Conservation (phyloP, 2,888 invertebrate species). For the Leucoma salicis region DNA sequence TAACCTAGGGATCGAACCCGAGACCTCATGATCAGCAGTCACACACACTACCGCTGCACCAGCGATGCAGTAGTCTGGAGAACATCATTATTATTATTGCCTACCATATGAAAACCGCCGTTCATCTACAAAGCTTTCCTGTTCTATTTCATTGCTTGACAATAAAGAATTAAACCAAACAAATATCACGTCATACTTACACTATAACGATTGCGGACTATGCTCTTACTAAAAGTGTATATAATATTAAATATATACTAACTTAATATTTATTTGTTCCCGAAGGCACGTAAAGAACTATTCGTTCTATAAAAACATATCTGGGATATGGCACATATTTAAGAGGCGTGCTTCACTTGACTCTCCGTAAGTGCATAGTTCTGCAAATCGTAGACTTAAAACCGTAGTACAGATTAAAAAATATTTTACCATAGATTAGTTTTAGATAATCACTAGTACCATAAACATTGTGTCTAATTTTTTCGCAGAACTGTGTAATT, state of each 20-base stretch:
- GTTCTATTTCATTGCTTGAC: no score
- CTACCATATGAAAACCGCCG: no score
- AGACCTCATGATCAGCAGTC: no score
- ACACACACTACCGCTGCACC: no score
- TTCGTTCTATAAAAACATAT: constrained; percentile 73
- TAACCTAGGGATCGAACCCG: no score
- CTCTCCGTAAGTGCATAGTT: constrained; percentile 78
- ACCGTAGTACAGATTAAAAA: no score
- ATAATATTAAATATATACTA: constrained; percentile 5
- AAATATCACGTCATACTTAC: constrained; percentile 21
- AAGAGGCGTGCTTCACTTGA: constrained; percentile 52
- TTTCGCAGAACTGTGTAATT: constrained; percentile 34
- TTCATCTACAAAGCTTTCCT: no score
- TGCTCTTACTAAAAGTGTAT: constrained; percentile 56
- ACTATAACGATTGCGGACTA: constrained; percentile 51
- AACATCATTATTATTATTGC: no score
- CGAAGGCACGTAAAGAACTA: constrained; percentile 62
- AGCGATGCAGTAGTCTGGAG: no score
- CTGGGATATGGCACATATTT: constrained; percentile 76
- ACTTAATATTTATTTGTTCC: constrained; percentile 36
- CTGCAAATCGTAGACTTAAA: constrained; percentile 49
- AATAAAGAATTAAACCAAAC: no score
- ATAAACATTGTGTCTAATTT: neutral
- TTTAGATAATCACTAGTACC: neutral
- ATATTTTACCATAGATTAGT: neutral